Percentiles rank a stretch among this genome's conserved stretches.
Conservation (phyloP, 2,113 vertebrate species). For the Phodopus roborovskii region DNA sequence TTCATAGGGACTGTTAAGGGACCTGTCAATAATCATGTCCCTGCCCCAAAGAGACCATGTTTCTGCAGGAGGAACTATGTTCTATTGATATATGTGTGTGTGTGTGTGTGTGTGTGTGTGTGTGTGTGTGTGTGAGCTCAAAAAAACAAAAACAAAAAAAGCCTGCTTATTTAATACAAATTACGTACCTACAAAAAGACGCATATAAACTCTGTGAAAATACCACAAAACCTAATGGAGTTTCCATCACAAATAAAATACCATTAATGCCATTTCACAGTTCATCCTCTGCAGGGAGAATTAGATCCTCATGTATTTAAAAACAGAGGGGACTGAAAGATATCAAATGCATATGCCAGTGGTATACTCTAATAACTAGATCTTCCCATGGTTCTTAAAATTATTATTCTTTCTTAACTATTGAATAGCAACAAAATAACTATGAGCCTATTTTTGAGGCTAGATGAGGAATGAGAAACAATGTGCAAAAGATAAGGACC, state of each 20-base stretch:
- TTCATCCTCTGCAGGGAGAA: not conserved
- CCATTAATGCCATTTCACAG: not conserved
- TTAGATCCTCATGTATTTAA: not conserved
- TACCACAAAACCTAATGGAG: not conserved
- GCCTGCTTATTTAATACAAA: constrained; percentile 20
- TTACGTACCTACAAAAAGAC: not conserved
- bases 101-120: too few species aligned
- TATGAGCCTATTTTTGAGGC: constrained; percentile 16
- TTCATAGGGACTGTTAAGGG: not conserved
- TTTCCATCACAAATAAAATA: constrained; percentile 8
- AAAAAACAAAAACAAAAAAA: not conserved
- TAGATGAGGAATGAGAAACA: not conserved
- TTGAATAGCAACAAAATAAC: constrained; percentile 19
- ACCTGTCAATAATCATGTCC: not conserved
- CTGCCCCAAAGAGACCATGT: not conserved
- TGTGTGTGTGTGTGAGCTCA: too few species aligned
- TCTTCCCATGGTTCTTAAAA: not conserved
- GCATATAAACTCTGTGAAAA: not conserved
- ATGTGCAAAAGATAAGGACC: not conserved
- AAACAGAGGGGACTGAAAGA: not conserved
- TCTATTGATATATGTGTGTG: not conserved
- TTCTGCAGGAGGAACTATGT: not conserved
- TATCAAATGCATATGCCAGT: not conserved
- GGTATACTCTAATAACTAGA: not conserved
- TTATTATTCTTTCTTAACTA: constrained; percentile 19